Base-by-base conservation (phyloP, 2,113 vertebrate species). In the Sterrhoptilus dennistouni region DNA sequence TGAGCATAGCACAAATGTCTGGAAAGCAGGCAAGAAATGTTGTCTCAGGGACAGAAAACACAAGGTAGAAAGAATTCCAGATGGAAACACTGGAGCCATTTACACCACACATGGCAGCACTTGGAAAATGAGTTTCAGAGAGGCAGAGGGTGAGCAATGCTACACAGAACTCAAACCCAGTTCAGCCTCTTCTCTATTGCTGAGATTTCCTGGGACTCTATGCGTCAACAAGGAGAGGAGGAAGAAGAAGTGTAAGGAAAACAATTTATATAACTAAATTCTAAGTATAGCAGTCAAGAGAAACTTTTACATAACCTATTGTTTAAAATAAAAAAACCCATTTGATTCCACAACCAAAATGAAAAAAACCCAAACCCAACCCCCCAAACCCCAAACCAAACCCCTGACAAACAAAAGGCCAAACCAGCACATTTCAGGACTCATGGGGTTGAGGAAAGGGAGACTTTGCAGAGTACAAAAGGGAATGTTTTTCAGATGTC, bases 241-340 rank as follows among this genome's bases (percentile, higher is more conserved):
- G 90, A 93, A 89, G 80, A 82, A 89, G 79, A 65, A 85, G 74
- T 77, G 87, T 82, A 82, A 93, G 54, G 88, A 94, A 93, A 96
- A 93, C 88, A 96, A 60, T 95, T 97, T 96, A 93, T 82, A 64
- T 93, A 95, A 96, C 96, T 83, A 68, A 81, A 70, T 49, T 50
- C 85, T 86, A 93, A 96, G 71, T 68, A 95, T 18, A 92, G 88
- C 69, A 93, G 71, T 86, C 2, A 8, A 93, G 45, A 94, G 68
- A 92, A 88, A 40, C 31, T 94, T 94, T 90, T 92, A 93, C 28
- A 65, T 90, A 91, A 93, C 28, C 72, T 83, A 74, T 68, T 77
- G 68, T 74, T 94, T 86, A 75, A 92, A 92, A 93, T 42, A 68
- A 70, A 59, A 83, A 60, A 35, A 1, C 1, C 1, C 64, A 86